These are phyloP conservation scores for Halcyon senegalensis DNA, from an alignment of 2,113 vertebrate genomes.

Conservation along the genomic window DNA sequence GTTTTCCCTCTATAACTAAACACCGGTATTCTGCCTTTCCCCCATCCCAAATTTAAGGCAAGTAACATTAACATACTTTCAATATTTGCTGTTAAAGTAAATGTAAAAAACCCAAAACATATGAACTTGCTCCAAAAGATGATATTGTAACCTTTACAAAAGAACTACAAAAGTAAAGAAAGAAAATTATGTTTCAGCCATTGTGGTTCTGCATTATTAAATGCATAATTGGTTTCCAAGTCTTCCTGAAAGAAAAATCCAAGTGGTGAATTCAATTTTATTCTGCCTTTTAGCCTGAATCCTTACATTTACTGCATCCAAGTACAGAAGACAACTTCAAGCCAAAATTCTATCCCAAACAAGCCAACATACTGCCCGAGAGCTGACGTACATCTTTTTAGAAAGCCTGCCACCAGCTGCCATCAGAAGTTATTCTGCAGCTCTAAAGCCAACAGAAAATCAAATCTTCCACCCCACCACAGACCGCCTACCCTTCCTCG, in stretches of 20 bases:
- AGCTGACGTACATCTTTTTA: background rate
- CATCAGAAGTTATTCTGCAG: background rate
- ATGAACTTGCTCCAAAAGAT: background rate
- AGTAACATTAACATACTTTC: conserved; percentile 7
- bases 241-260: background rate
- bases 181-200: background rate
- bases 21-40: background rate
- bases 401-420: background rate
- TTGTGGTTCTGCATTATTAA: conserved; percentile 23
- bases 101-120: background rate
- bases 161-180: conserved; percentile 25
- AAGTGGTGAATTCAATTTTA: background rate
- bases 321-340: background rate
- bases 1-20: background rate
- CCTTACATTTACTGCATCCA: background rate
- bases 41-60: background rate
- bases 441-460: background rate
- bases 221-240: background rate
- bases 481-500: background rate
- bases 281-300: background rate
- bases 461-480: background rate
- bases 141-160: conserved; percentile 43
- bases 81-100: conserved; percentile 33
- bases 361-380: background rate
- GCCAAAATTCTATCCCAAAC: background rate